These are phyloP conservation scores for Apantesis nais DNA, from an alignment of 2,888 invertebrate species.

Conservation along the genomic window DNA sequence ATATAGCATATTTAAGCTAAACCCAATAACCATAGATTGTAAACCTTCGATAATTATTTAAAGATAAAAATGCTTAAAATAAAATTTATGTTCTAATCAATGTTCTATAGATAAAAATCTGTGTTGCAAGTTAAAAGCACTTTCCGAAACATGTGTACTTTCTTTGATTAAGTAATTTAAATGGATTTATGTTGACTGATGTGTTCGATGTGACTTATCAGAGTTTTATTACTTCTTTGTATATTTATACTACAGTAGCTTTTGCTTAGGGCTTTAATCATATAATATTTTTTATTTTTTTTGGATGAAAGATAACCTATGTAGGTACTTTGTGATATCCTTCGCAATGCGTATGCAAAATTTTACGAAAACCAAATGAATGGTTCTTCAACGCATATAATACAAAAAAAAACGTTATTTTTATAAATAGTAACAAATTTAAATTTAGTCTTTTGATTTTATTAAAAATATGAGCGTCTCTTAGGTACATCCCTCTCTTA, in stretches of 20 bases:
- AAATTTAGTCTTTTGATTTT: too few species aligned
- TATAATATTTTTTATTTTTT: neutral
- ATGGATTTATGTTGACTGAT: slow-evolving; percentile 49
- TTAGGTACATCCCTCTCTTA: neutral
- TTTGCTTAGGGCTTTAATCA: too few species aligned
- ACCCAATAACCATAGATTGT: neutral
- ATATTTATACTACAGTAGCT: slow-evolving; percentile 10
- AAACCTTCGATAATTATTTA: neutral
- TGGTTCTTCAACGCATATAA: neutral
- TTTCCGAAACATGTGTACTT: slow-evolving; percentile 56
- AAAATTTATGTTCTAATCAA: too few species aligned
- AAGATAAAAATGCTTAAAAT: too few species aligned
- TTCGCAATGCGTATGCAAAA: neutral
- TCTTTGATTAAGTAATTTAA: slow-evolving; percentile 50
- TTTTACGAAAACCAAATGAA: neutral
- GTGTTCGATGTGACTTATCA: slow-evolving; percentile 37
- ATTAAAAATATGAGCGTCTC: too few species aligned
- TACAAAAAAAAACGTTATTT: neutral
- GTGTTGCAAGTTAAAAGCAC: slow-evolving; percentile 54
- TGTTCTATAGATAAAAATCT: neutral
- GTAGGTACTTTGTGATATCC: neutral
- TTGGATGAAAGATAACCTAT: neutral
- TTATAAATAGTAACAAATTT: too few species aligned
- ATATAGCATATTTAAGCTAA: neutral
- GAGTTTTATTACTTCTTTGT: slow-evolving; percentile 18